Percentiles rank a stretch among this genome's conserved stretches.
These are phyloP conservation scores for Malurus melanocephalus DNA, from an alignment of 2,113 vertebrate genomes.

Conservation along the genomic window DNA sequence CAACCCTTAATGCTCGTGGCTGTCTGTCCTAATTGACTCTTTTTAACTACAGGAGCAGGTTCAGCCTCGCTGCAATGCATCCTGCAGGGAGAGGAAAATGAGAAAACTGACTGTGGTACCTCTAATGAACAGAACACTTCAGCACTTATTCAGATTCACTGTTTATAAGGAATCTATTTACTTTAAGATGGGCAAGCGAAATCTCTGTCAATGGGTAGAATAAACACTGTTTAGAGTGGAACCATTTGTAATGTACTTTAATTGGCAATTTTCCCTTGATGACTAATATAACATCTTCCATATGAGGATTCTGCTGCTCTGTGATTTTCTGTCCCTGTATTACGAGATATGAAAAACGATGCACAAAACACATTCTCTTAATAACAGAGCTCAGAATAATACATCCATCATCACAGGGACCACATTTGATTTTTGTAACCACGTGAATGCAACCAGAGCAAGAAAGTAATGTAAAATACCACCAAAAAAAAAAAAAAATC, in stretches of 20 bases:
- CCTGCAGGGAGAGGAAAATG: neutral
- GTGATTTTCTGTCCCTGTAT: neutral
- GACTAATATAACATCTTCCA: constrained; percentile 4
- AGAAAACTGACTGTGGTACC: neutral
- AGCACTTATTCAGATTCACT: neutral
- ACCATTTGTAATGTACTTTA: constrained; percentile 12
- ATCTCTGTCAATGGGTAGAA: neutral
- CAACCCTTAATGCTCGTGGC: neutral
- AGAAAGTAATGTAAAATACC: neutral
- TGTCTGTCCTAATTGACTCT: neutral
- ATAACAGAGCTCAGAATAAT: neutral
- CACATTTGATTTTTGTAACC: neutral
- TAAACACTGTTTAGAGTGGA: constrained; percentile 4
- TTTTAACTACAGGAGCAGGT: neutral
- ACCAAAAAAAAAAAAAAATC: neutral
- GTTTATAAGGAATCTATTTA: neutral
- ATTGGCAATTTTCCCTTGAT: constrained; percentile 4
- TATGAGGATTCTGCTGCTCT: neutral
- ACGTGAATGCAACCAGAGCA: neutral
- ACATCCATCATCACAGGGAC: neutral
- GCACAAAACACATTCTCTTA: neutral
- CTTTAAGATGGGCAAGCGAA: neutral
- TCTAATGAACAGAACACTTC: neutral
- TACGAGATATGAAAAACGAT: neutral
- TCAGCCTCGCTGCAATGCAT: neutral